phyloP scores from a whole-genome alignment of 2,888 invertebrate species.

The Yponomeuta evonymella region DNA sequence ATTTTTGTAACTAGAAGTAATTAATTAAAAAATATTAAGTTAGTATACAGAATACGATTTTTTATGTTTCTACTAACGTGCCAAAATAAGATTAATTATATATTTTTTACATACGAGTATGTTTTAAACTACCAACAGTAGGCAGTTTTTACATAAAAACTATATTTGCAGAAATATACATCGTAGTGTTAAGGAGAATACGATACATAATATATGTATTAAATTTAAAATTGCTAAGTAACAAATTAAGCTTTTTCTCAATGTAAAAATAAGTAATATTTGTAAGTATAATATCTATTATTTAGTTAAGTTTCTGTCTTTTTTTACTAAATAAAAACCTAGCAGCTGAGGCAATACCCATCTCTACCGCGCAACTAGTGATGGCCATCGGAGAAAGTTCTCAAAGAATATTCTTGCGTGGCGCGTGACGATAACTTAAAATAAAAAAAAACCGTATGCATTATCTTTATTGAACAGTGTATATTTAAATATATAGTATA shows the following conservation, averaged over 20 bases:
- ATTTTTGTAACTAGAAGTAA: background rate
- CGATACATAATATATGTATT: background rate
- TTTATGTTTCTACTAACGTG: conserved; percentile 15
- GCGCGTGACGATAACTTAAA: too few species aligned
- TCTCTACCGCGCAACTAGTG: background rate
- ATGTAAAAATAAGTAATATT: background rate
- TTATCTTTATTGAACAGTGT: too few species aligned
- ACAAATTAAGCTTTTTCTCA: background rate
- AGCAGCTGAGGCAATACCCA: conserved; percentile 59
- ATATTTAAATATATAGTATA: too few species aligned
- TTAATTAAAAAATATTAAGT: background rate
- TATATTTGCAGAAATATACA: background rate
- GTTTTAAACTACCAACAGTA: background rate
- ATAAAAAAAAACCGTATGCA: too few species aligned
- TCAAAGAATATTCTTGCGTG: too few species aligned
- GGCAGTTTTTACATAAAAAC: background rate
- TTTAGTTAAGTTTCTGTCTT: background rate
- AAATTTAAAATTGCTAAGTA: background rate
- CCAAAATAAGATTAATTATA: conserved; percentile 15
- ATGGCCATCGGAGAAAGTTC: too few species aligned
- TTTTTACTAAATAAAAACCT: conserved; percentile 36
- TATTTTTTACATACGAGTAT: conserved; percentile 29
- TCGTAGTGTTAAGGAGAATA: background rate
- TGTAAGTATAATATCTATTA: background rate
- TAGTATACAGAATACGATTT: conserved; percentile 5